phyloP scores from a whole-genome alignment of 2,113 vertebrate genomes.

The Percina caprodes region DNA sequence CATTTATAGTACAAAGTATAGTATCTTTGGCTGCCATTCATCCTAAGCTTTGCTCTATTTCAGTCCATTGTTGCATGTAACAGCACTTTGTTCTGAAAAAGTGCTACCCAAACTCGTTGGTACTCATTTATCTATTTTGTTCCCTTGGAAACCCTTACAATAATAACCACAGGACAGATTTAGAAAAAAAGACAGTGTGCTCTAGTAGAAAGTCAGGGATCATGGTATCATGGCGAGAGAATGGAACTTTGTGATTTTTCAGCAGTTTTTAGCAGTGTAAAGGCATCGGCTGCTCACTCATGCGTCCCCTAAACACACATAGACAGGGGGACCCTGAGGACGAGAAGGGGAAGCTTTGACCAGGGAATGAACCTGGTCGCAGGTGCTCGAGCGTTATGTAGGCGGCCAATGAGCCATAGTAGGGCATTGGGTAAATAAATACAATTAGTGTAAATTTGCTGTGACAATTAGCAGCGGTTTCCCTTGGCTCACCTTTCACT shows the following conservation, averaged over 20 bases:
- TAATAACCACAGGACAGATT: slow-evolving; percentile 4
- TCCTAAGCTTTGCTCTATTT: not conserved
- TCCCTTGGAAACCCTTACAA: not conserved
- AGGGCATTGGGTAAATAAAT: slow-evolving; percentile 44
- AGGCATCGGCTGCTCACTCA: slow-evolving; percentile 23
- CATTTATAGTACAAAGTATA: slow-evolving; percentile 23
- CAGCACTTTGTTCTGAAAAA: slow-evolving; percentile 23
- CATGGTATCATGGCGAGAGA: not conserved
- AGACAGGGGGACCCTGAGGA: slow-evolving; percentile 43
- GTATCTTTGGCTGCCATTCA: slow-evolving; percentile 23
- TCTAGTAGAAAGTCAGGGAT: slow-evolving; percentile 11
- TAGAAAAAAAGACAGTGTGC: not conserved
- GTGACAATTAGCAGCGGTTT: slow-evolving; percentile 48
- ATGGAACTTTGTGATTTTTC: not conserved
- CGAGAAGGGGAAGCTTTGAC: slow-evolving; percentile 48
- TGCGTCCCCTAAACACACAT: slow-evolving; percentile 26
- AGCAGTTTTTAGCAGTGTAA: not conserved
- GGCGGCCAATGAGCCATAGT: slow-evolving; percentile 30
- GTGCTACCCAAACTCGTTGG: slow-evolving; percentile 16
- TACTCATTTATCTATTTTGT: slow-evolving; percentile 16
- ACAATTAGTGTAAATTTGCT: slow-evolving; percentile 49
- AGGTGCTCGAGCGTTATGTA: slow-evolving; percentile 41
- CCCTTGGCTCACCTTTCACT: slow-evolving; percentile 17
- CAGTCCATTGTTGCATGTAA: not conserved
- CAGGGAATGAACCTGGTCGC: slow-evolving; percentile 45